phyloP scores from a whole-genome alignment of 2,888 invertebrate species.

The Mythimna pallens region DNA sequence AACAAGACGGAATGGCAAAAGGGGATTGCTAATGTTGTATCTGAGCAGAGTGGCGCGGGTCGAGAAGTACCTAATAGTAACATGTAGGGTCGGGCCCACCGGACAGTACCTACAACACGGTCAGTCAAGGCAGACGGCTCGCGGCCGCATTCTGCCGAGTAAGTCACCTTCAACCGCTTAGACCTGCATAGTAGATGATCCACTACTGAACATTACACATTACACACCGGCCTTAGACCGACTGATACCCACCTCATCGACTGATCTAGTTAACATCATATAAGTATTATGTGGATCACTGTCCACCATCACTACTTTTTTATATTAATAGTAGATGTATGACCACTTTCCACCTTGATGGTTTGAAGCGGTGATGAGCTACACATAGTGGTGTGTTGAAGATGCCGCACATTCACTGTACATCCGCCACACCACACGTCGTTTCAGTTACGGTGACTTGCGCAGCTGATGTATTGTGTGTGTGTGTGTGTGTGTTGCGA shows the following conservation, averaged over 20 bases:
- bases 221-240: background rate
- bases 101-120: background rate
- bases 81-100: background rate
- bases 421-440: background rate
- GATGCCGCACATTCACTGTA: background rate
- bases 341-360: no score
- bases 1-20: background rate
- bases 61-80: no score
- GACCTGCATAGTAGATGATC: background rate
- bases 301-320: background rate
- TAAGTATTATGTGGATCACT: background rate
- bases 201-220: background rate
- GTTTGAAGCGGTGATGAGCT: no score
- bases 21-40: background rate
- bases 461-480: background rate
- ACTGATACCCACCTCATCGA: background rate
- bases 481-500: slow-evolving; percentile 23
- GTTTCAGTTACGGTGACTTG: background rate
- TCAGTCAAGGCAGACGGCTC: slow-evolving; percentile 30
- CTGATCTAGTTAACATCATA: background rate
- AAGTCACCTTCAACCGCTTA: background rate
- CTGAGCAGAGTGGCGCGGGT: background rate
- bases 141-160: slow-evolving; percentile 9
- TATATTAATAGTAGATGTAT: no score
- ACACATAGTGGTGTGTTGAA: background rate